Conservation (phyloP, 2,797 vertebrate species). For the Halcyon badia region DNA sequence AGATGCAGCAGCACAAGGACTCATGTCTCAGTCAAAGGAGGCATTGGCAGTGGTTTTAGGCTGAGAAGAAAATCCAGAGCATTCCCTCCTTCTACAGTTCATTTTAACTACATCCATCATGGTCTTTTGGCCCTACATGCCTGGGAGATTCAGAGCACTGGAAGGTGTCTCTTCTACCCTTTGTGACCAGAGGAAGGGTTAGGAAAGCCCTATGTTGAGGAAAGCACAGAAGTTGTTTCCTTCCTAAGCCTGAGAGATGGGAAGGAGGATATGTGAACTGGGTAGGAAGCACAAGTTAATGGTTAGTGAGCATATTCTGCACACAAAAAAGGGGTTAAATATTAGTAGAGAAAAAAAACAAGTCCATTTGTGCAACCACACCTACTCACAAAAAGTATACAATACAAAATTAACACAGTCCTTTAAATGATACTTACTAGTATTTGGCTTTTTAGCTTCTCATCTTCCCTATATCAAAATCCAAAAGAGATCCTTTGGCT, state of each 20-base stretch:
- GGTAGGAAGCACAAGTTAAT: neutral
- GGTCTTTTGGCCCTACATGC: no score
- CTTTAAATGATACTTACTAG: neutral
- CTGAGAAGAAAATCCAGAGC: neutral
- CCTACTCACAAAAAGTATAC: neutral
- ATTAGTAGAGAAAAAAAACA: neutral
- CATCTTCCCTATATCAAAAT: neutral
- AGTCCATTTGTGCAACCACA: neutral
- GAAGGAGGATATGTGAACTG: neutral
- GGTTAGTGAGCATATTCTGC: neutral
- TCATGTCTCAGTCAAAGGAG: neutral
- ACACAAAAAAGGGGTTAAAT: neutral
- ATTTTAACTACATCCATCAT: neutral
- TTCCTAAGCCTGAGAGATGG: neutral
- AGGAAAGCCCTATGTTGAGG: neutral
- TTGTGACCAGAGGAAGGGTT: accelerated
- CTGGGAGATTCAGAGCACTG: neutral
- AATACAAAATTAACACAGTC: neutral
- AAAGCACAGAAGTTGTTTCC: neutral
- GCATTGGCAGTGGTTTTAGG: neutral
- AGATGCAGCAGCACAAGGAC: neutral
- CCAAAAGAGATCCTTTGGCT: neutral
- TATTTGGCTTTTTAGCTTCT: neutral
- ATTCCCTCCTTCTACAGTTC: neutral
- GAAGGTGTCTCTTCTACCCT: neutral